Base-by-base conservation (phyloP, 2,113 vertebrate genomes). In the Datnioides undecimradiatus region DNA sequence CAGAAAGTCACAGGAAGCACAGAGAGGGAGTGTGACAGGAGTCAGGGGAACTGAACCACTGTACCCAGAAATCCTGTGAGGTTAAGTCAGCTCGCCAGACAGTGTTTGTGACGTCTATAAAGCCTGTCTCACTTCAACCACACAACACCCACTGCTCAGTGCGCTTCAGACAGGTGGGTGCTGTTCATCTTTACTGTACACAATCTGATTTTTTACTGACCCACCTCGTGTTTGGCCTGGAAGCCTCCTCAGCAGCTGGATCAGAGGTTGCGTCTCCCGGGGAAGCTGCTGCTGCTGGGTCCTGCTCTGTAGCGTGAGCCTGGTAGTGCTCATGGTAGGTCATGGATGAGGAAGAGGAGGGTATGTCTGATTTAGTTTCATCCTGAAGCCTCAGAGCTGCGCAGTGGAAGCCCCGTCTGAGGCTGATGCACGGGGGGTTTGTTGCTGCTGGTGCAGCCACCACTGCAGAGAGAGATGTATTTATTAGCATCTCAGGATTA, bases 171-270 rank as follows among this genome's bases (percentile, higher is more conserved):
- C 36, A 43, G 17, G 8, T 34, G 21, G 5, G 13, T 21, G 34
- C 19, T 43, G 33, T 14, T n/a, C n/a, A n/a, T n/a, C n/a, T n/a
- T 11, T 19, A n/a, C 43, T 58, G 1, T 62, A 3, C 43, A 11
- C 29, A 19, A 16, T 34, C 17, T 60, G 9, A 3, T 6, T 29
- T 38, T 1, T 21, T 9, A 1, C 2, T 11, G 21, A 21, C 87
- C 36, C 23, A 95, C 95, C 95, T 94, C 49, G 86, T 80, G 90
- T 92, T 93, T 12, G 75, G 33, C 59, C 79, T 43, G 21, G 75
- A 57, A 19, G 86, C 65, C 36, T 90, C 87, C n/a, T 89, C 90
- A 25, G 83, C 70, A 21, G 62, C 36, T 0, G 87, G 46, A 17
- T 89, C 69, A 8, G 69, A 16, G 3, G 74, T 21, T 0, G 73